phyloP scores from a whole-genome alignment of 2,888 invertebrate genomes.

The Patella ulyssiponensis region DNA sequence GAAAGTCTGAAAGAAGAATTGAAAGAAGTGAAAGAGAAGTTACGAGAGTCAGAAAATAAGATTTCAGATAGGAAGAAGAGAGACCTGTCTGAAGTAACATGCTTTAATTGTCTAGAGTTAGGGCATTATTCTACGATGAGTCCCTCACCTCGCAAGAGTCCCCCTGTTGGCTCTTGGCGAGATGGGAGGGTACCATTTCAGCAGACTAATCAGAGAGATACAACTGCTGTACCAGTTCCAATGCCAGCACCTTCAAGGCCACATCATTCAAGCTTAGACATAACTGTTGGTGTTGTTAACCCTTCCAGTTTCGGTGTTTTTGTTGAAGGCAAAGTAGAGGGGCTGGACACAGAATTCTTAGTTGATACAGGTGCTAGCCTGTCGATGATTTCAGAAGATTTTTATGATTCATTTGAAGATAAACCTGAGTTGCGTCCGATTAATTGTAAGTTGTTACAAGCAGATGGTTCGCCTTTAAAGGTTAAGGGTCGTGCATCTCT shows the following conservation, averaged over 20 bases:
- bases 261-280: neutral
- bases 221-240: neutral
- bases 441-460: neutral
- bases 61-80: neutral
- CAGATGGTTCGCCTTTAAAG: neutral
- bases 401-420: neutral
- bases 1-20: neutral
- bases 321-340: neutral
- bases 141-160: neutral
- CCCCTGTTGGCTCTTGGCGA: neutral
- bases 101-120: slow-evolving; percentile 1
- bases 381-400: neutral
- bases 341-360: neutral
- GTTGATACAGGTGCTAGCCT: neutral
- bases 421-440: neutral
- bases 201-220: neutral
- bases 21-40: neutral
- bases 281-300: neutral
- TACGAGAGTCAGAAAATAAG: no score
- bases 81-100: neutral
- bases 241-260: no score
- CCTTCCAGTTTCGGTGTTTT: neutral
- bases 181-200: neutral
- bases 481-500: neutral
- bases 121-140: slow-evolving; percentile 1